These are phyloP conservation scores for Cataglyphis albicans DNA, from an alignment of 2,888 invertebrate genomes.

Conservation along the genomic window DNA sequence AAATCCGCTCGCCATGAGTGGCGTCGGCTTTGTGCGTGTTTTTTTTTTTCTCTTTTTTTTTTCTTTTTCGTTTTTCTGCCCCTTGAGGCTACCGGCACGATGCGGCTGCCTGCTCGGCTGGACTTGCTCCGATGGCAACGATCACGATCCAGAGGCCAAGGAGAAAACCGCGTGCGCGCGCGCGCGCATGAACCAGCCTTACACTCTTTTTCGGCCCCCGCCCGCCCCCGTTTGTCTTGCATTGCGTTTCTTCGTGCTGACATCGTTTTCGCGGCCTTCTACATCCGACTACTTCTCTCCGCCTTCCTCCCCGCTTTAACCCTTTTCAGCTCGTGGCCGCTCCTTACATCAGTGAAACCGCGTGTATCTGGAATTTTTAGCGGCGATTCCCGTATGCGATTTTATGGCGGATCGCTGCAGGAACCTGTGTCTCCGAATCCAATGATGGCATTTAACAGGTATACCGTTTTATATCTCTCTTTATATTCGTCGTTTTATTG, in stretches of 20 bases:
- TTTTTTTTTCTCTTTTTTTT: constrained; percentile 51
- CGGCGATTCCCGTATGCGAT: background rate
- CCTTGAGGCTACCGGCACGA: constrained; percentile 60
- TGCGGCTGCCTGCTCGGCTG: constrained; percentile 49
- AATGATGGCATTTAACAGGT: background rate
- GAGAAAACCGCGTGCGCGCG: constrained; percentile 66
- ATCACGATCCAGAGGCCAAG: constrained; percentile 68
- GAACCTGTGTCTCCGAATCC: background rate
- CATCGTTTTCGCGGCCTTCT: constrained; percentile 77
- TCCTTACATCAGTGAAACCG: constrained; percentile 33
- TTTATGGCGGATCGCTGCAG: constrained; percentile 2
- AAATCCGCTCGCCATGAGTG: constrained; percentile 63
- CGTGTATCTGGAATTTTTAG: constrained; percentile 45
- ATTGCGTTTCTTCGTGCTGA: constrained; percentile 67
- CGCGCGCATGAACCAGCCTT: constrained; percentile 64
- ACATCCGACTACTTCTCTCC: constrained; percentile 42
- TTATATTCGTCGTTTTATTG: background rate
- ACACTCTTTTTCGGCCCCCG: constrained; percentile 72
- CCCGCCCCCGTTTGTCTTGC: constrained; percentile 68
- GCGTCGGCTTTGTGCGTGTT: constrained; percentile 58
- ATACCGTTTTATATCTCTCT: background rate
- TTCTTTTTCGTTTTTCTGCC: constrained; percentile 32
- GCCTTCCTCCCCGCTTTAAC: constrained; percentile 47
- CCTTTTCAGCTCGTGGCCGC: constrained; percentile 32
- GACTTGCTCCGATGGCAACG: constrained; percentile 64